These are phyloP conservation scores for Semotilus atromaculatus DNA, from an alignment of 2,797 vertebrate species.

Conservation along the genomic window DNA sequence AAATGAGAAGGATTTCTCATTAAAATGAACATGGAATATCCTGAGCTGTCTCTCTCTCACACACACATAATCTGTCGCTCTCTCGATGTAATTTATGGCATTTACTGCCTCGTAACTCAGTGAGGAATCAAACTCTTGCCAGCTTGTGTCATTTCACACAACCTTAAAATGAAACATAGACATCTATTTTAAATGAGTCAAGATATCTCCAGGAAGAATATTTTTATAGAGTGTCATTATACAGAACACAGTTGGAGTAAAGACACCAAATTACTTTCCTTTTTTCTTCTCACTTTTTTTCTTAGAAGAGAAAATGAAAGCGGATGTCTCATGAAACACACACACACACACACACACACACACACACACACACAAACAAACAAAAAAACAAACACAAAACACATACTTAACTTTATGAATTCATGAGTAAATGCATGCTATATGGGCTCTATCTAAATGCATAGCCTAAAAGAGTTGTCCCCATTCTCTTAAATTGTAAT, in stretches of 20 bases:
- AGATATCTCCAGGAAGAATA: conserved; percentile 1
- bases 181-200: conserved; percentile 25
- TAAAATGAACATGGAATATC: conserved; percentile 24
- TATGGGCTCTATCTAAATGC: too few species aligned
- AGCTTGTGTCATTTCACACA: conserved; percentile 37
- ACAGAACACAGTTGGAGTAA: conserved; percentile 5
- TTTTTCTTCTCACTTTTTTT: neutral
- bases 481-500: too few species aligned
- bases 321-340: neutral
- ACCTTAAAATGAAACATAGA: conserved; percentile 24
- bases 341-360: too few species aligned
- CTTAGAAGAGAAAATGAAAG: neutral
- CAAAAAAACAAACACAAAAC: too few species aligned
- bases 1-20: conserved; percentile 29
- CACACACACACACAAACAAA: too few species aligned
- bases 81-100: conserved; percentile 36
- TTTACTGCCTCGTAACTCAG: conserved; percentile 15
- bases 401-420: neutral
- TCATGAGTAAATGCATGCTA: neutral
- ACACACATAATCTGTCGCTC: conserved; percentile 11
- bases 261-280: neutral
- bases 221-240: conserved; percentile 15
- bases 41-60: neutral
- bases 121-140: conserved; percentile 14
- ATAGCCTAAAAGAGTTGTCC: too few species aligned